Base-by-base conservation (phyloP, 1,140 invertebrate genomes). In the Drosophila neocordata region DNA sequence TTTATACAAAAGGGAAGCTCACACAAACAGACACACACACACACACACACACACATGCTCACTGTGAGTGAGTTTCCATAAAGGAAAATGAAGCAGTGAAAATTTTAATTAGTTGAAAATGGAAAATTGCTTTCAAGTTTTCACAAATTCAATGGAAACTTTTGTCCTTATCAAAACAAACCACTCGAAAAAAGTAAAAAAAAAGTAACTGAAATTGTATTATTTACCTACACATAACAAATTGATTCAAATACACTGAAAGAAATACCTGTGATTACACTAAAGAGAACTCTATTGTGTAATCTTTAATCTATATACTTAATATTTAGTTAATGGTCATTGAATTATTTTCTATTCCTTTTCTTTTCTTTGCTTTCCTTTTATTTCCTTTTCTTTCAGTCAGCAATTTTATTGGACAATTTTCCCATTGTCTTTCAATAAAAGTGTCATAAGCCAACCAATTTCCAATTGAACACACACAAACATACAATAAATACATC, bases 1-100 rank as follows among this genome's bases (percentile, higher is more conserved):
- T 56, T 31, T 15, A 34, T 56, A 56, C 53, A 56, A 56, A 12
- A 34, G 53, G 27, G 24, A 56, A 56, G 7, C 27, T 20, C 41
- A 0, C 13, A 44, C 13, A 44, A 13, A 44, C 13, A 44, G 4
- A 41, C 15, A 44, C 38, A 41, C n/a, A 41, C 38, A 41, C 38
- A 41, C 38, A 41, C 38, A 41, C n/a, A 41, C 38, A 41, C 38
- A 41, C 38, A 41, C 37, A 38, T 6, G 15, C 38, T 15, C 38
- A 41, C 13, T 24, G 6, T 31, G 27, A 31, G 27, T 31, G 27
- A 31, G 27, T 6, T 31, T 31, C 27, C 27, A 31, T 31, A 31
- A 31, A 3, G 27, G 27, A 31, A 31, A 31, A 31, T 31, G 18
- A 38, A 38, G 6, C n/a, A 38, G 37, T 38, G 37, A 38, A 38